Evolutionary conservation across 2,113 vertebrate genomes (phyloP), one percentile per base, ranked within the genome.

Genomic region (Odontophorus gujanensis): DNA sequence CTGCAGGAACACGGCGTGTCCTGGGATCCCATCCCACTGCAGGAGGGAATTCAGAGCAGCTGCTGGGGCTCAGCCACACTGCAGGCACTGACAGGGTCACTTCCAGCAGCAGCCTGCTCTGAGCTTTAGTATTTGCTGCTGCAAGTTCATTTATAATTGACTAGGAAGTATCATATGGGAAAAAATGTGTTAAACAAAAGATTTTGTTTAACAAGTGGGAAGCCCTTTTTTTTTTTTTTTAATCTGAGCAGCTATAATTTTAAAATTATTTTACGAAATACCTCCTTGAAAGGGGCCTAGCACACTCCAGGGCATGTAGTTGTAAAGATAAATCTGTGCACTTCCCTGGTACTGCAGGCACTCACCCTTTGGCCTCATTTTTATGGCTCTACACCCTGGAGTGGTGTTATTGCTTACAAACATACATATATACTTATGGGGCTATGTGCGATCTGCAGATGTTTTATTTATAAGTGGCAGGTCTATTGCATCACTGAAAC

Each of bases 391-490:
- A 77, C 95, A 95, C 94, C 96, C 96, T 89, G 93, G 95, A 96
- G 96, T 94, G 94, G 96, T 88, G 94, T 88, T 97, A 96, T 96
- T 91, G 92, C 87, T 92, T 94, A 89, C 81, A 72, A 78, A 81
- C 86, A 85, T 80, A 90, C 53, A 47, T 45, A 87, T 65, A 94
- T 89, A 90, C 81, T 95, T 91, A 83, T 45, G 90, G 89, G 92
- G 79, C 63, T 93, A 81, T 30, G 89, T 48, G 92, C 1, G 40
- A 94, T 74, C 90, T 91, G 91, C 82, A 96, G 96, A 95, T 97
- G 96, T 97, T 97, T 98, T 97, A 97, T 97, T 97, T 97, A 93
- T 97, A 92, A 96, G 96, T 95, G 95, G 91, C 94, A 93, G 91
- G 96, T 83, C 92, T 90, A 89, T 53, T 71, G 92, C 94, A 95